Evolutionary conservation across 30 jellyfish, hydroid and myxozoan species (phyloP), one percentile per base, ranked within the genome.

Genomic region (Pelagia noctiluca): DNA sequence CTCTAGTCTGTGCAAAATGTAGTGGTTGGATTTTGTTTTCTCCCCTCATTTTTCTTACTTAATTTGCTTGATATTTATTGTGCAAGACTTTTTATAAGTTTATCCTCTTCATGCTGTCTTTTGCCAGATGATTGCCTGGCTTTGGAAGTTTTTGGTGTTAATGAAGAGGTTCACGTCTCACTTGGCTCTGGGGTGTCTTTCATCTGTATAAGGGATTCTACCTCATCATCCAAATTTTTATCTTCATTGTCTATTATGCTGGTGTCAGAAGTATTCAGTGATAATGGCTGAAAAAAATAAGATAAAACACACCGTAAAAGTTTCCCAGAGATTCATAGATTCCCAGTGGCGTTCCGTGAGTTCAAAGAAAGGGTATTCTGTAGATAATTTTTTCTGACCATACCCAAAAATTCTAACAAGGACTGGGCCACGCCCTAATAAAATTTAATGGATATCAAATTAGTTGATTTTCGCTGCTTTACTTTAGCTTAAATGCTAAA

Each of bases 131-230:
- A 42, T 42, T 16, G 12, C 57, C 57, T 42, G 57, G 57, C 57
- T n/a, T n/a, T 64, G 30, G 82, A 69, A 69, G 25, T 71, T 26
- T 71, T 71, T 71, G 84, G 65, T 46, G 22, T 49, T 34, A 35
- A 31, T 69, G 82, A 19, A 35, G 26, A 24, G 25, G 82, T 19
- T 1, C 22, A 5, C 16, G 16, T 35, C 21, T 71, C 49, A 23
- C 19, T 32, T 46, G 84, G 74, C 71, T 33, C 28, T 66, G 79
- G 79, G 12, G 68, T 52, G 12, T 52, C 68, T 52, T 52, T 42
- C 57, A 42, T 42, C 57, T 42, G 57, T 42, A 42, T 42, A 42
- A 42, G 57, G 57, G 57, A 42, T 42, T 42, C 57, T 42, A 22
- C 77, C 49, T 7, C 52, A 63, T 34, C 52, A 34, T 34, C 35